Evolutionary conservation across 2,113 vertebrate genomes (phyloP).

Genomic region (Maccullochella peelii): DNA sequence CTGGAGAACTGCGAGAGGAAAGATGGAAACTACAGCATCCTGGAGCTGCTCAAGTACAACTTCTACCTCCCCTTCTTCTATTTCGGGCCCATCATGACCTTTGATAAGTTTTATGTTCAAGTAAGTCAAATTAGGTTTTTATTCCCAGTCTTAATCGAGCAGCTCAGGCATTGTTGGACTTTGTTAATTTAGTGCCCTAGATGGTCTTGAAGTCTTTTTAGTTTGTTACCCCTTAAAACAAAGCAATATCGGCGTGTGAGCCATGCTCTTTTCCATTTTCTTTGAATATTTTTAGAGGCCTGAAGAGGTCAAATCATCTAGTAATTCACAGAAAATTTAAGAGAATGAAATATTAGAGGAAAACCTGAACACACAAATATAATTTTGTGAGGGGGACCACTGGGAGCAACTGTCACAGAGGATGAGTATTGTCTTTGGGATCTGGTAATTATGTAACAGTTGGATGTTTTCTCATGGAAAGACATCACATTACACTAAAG

Average conservation of each 20-base stretch:
- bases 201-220: background rate
- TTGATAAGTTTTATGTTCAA: conserved; percentile 92
- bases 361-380: background rate
- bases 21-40: conserved; percentile 90
- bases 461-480: too few species aligned
- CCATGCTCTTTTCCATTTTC: background rate
- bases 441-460: too few species aligned
- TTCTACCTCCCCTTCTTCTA: conserved; percentile 99
- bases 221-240: background rate
- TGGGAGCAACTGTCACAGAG: background rate
- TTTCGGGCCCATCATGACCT: conserved; percentile 97
- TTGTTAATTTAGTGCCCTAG: too few species aligned
- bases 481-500: too few species aligned
- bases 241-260: background rate
- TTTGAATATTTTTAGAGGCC: background rate
- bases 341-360: background rate
- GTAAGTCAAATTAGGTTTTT: conserved; percentile 74
- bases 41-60: conserved; percentile 97
- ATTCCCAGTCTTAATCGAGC: background rate
- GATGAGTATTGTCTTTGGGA: too few species aligned
- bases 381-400: background rate
- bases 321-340: background rate
- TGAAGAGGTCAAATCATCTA: background rate
- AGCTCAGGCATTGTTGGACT: background rate
- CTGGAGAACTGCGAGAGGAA: conserved; percentile 90